These are phyloP conservation scores for Turdus rufiventris DNA, from an alignment of 2,113 vertebrate species.

Conservation along the genomic window DNA sequence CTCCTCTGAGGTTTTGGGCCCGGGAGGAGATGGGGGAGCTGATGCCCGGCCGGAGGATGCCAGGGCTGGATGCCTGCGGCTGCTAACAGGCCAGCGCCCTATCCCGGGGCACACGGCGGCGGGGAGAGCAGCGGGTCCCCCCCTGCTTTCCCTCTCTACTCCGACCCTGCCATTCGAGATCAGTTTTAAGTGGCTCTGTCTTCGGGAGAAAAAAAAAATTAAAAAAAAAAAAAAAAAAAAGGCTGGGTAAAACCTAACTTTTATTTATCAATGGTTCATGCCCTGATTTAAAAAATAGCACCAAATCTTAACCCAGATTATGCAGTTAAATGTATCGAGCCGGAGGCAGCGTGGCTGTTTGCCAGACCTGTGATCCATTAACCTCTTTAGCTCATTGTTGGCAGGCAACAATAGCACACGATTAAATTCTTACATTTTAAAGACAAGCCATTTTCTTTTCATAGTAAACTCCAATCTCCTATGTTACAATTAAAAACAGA, in stretches of 20 bases:
- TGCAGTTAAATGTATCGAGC: conserved; percentile 28
- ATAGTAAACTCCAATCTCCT: conserved; percentile 25
- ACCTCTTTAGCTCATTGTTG: conserved; percentile 76
- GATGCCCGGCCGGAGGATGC: no score
- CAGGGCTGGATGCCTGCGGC: not conserved
- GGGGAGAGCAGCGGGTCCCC: accelerated
- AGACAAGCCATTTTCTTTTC: conserved; percentile 57
- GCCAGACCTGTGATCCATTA: conserved; percentile 72
- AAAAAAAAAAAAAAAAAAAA: not conserved
- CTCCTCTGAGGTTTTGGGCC: not conserved
- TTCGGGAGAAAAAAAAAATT: not conserved
- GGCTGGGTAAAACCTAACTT: not conserved
- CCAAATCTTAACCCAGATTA: conserved; percentile 5
- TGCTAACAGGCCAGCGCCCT: accelerated
- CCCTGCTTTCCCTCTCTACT: not conserved
- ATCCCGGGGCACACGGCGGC: accelerated
- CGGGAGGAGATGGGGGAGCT: not conserved
- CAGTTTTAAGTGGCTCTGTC: not conserved
- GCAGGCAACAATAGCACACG: conserved; percentile 68
- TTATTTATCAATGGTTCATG: conserved; percentile 53
- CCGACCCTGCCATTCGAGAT: not conserved
- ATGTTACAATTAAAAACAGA: conserved; percentile 37
- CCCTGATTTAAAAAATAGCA: not conserved
- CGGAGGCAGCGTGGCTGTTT: conserved; percentile 50
- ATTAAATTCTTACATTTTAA: conserved; percentile 67